A percentile compares a stretch with the other conserved stretches of the same genome.
These are phyloP conservation scores for Tetrapedia diversipes DNA, from an alignment of 2,888 invertebrate species.

Conservation along the genomic window DNA sequence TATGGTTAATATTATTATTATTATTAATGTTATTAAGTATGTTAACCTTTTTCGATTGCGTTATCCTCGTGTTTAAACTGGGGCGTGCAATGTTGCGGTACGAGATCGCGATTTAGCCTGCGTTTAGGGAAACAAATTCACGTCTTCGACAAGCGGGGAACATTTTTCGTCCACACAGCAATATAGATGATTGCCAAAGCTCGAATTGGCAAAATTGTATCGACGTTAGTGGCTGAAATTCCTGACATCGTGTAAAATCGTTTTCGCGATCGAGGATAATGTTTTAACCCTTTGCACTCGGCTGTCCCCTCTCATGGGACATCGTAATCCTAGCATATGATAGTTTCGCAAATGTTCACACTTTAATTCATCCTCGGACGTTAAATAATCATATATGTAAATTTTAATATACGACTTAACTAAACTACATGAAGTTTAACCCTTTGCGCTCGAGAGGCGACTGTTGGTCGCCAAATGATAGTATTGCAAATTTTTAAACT, in stretches of 20 bases:
- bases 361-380: too few species aligned
- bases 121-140: conserved; percentile 18
- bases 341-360: too few species aligned
- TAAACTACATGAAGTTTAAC: too few species aligned
- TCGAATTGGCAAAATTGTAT: not conserved
- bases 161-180: conserved; percentile 8
- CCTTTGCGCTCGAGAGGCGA: too few species aligned
- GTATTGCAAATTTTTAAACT: too few species aligned
- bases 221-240: not conserved
- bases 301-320: too few species aligned
- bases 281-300: too few species aligned
- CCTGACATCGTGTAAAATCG: not conserved
- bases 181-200: not conserved
- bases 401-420: too few species aligned
- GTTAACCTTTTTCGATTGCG: conserved; percentile 52
- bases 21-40: conserved; percentile 51
- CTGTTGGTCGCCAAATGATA: too few species aligned
- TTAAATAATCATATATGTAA: too few species aligned
- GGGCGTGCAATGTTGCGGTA: conserved; percentile 62
- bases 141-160: conserved; percentile 10
- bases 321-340: too few species aligned
- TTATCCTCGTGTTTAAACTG: conserved; percentile 58
- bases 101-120: conserved; percentile 30
- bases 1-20: conserved; percentile 25
- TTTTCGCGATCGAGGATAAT: too few species aligned